Evolutionary conservation across 2,113 vertebrate genomes (phyloP), one percentile per base, ranked within the genome.

Genomic region (Merops nubicus): DNA sequence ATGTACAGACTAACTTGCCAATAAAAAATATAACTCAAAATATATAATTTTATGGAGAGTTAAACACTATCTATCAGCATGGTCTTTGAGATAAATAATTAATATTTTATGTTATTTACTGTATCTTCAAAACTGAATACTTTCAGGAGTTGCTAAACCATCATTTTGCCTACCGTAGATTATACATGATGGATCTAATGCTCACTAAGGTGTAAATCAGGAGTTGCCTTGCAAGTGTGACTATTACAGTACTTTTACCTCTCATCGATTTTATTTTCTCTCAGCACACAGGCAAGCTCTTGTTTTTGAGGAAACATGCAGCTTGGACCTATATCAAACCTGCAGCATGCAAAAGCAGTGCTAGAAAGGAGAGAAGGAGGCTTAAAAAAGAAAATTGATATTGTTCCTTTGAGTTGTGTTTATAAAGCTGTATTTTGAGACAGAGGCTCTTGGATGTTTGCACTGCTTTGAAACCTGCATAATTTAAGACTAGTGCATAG

Each of bases 51-150:
- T 92, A 53, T 63, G 69, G 47, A 92, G n/a, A 15, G 11, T 89
- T 97, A 93, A 97, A 91, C n/a, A 74, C 12, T 89, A 59, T 36
- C 68, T 91, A 38, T 57, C n/a, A 87, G 42, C 57, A 47, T 69
- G 94, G 14, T 51, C 87, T 83, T 60, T 88, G 22, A 62, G 51
- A 82, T 43, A 77, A 26, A 57, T 38, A 88, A 89, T 92, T 97
- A 96, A 81, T 70, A 79, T 94, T 96, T 94, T n/a, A 7, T 84
- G 43, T 91, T 95, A 89, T 92, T 97, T 96, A 38, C 4, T 40
- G 5, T 63, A 29, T 95, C 81, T 88, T 91, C 12, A 77, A 93
- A 94, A 73, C 2, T 2, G 25, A 36, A 68, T 70, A 23, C 15
- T 86, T 89, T 63, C 60, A 78, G 43, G 67, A 85, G 29, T 63